A percentile compares a stretch with the other conserved stretches of the same genome.
phyloP scores from a whole-genome alignment of 1,140 invertebrate genomes.

The Penaeus indicus region DNA sequence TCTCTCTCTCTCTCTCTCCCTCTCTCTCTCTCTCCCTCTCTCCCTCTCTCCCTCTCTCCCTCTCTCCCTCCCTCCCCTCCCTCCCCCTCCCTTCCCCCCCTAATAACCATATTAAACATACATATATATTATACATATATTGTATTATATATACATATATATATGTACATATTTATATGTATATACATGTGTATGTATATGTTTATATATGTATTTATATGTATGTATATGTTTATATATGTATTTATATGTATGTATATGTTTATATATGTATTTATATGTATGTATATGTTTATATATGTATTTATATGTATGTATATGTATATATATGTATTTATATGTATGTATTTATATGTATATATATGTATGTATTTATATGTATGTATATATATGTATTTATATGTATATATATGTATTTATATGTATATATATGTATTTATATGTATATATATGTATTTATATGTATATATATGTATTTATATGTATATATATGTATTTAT shows the following conservation, averaged over 20 bases:
- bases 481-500: constrained; percentile 2
- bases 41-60: neutral
- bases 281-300: constrained; percentile 1
- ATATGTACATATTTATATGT: neutral
- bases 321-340: neutral
- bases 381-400: neutral
- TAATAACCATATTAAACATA: too few relatives aligned
- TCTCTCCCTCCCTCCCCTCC: too few relatives aligned
- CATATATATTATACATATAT: too few relatives aligned
- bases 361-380: neutral
- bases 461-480: constrained; percentile 1
- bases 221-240: neutral
- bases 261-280: constrained; percentile 6
- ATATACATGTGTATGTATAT: neutral
- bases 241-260: neutral
- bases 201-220: neutral
- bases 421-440: neutral
- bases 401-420: neutral
- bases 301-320: neutral
- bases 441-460: constrained; percentile 3
- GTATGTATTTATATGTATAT: neutral
- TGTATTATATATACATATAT: too few relatives aligned
- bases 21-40: neutral
- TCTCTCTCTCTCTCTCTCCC: neutral
- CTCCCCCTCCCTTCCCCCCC: too few relatives aligned